Base-by-base conservation (phyloP, 2,797 vertebrate genomes). In the Hemibagrus guttatus region DNA sequence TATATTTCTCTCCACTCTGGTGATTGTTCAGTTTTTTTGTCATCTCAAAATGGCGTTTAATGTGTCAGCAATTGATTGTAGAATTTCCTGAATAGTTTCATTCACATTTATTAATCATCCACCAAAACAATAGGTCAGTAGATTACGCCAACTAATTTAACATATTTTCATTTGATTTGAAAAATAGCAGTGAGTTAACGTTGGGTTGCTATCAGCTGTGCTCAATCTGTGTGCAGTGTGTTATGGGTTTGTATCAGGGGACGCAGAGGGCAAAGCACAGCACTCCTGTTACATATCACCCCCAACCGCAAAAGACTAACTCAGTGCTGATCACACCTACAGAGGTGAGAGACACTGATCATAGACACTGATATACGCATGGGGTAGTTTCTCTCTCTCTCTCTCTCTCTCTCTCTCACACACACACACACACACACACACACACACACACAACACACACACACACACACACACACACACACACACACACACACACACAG, bases 331-430 rank as follows among this genome's bases (percentile, higher is more conserved):
- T 81, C 85, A 87, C 83, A 82, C 68, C 54, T 78, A 7, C 26
- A 84, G 82, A 78, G 80, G 81, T 76, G 76, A 89, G 79, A 74
- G 69, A 88, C 83, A 87, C 85, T 86, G 89, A 90, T 90, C 78
- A 75, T 28, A 87, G 81, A 86, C 87, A 86, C 87, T 79, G 89
- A 90, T 90, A 90, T 74, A 82, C 66, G 46, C 71, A 26, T 49
- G 52, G 46, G 68, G 49, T 69, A 21, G 23, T 31, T 42, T 54
- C 75, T 42, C 61, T 14, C 52, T 42, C 69, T 39, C 28, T 49
- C 80, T 42, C 46, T 26, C 59, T 21, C 78, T 14, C 68, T 39
- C 79, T 58, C 84, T 39, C 75, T 49, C 39, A 16, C 12, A 68
- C 79, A 42, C 68, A 42, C 68, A 23, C 68, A 52, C 72, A 69